A percentile compares a stretch with the other conserved stretches of the same genome.
These are phyloP conservation scores for Etheostoma nigrum DNA, from an alignment of 2,797 vertebrate species.

Conservation along the genomic window DNA sequence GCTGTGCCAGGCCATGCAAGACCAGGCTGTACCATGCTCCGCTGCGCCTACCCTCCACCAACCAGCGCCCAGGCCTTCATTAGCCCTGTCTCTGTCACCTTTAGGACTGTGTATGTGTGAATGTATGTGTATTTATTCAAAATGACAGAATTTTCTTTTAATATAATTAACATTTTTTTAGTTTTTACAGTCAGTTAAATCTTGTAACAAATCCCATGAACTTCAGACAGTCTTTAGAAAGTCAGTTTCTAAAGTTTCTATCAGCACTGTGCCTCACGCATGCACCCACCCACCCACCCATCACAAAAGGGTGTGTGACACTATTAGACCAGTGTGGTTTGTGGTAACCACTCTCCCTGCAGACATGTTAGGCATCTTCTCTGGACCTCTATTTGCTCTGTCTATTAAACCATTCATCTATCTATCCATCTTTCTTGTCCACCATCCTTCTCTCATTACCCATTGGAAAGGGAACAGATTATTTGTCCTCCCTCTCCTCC, in stretches of 20 bases:
- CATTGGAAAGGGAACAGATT: conserved; percentile 35
- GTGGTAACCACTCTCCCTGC: conserved; percentile 56
- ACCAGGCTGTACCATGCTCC: conserved; percentile 67
- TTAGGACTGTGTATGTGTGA: conserved; percentile 22
- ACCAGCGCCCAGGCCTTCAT: conserved; percentile 65
- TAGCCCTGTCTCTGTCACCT: conserved; percentile 59
- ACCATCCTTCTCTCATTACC: conserved; percentile 51
- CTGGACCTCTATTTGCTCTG: conserved; percentile 55
- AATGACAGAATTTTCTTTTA: conserved; percentile 9
- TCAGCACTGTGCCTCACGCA: background rate
- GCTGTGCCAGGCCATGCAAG: conserved; percentile 70
- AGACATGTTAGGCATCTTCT: conserved; percentile 59
- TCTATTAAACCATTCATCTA: conserved; percentile 46
- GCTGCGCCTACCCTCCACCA: conserved; percentile 54
- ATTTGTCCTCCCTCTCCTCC: conserved; percentile 40
- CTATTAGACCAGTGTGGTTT: conserved; percentile 58
- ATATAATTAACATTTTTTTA: background rate
- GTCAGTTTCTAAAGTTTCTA: conserved; percentile 24
- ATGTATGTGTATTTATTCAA: conserved; percentile 34
- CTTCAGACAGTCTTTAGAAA: conserved; percentile 27
- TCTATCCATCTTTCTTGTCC: conserved; percentile 49
- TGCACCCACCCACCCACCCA: conserved; percentile 2
- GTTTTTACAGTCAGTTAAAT: conserved; percentile 15
- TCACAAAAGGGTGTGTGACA: conserved; percentile 32
- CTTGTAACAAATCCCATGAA: conserved; percentile 35